Evolutionary conservation across 37 sponge, comb jelly and placozoan species (phyloP).

Genomic region (Eunapius fragilis): DNA sequence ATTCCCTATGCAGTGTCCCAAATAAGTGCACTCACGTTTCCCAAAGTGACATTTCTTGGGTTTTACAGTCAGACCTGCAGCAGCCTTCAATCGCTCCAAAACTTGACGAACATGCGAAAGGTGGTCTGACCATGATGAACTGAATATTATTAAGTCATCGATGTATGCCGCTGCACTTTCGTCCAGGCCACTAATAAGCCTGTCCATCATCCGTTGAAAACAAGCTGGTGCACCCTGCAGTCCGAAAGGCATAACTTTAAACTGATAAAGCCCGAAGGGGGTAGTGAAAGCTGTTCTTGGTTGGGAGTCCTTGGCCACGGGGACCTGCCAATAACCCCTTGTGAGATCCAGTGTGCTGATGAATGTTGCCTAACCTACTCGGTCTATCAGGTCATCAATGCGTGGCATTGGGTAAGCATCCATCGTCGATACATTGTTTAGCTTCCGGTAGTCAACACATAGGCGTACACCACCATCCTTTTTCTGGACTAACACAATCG

Average conservation of each 20-base stretch:
- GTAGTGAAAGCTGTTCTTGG: slow-evolving; percentile 41
- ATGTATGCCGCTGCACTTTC: slow-evolving; percentile 45
- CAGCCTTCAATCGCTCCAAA: slow-evolving; percentile 10
- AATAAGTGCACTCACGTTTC: slow-evolving; percentile 13
- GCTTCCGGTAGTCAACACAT: slow-evolving; percentile 46
- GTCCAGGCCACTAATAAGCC: slow-evolving; percentile 6
- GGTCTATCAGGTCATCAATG: slow-evolving; percentile 51
- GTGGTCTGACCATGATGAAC: slow-evolving; percentile 51
- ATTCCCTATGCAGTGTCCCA: slow-evolving; percentile 60
- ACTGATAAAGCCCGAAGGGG: slow-evolving; percentile 32
- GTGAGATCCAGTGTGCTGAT: slow-evolving; percentile 48
- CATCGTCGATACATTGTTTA: slow-evolving; percentile 18
- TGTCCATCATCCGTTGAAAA: slow-evolving; percentile 61
- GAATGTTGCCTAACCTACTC: slow-evolving; percentile 31
- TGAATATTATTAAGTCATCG: slow-evolving; percentile 56
- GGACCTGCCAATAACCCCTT: slow-evolving; percentile 59
- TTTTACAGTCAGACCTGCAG: slow-evolving; percentile 57
- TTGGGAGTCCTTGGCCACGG: slow-evolving; percentile 19
- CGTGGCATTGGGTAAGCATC: slow-evolving; percentile 60
- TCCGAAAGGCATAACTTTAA: slow-evolving; percentile 50
- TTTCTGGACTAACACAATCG: slow-evolving; percentile 56
- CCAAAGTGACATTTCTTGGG: slow-evolving; percentile 53
- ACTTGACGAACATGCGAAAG: slow-evolving; percentile 26
- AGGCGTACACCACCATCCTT: slow-evolving; percentile 38
- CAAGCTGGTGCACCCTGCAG: slow-evolving; percentile 49